Percentiles rank a stretch among this genome's conserved stretches.
phyloP scores from a whole-genome alignment of 2,888 invertebrate genomes.

The Cephus nigrinus region DNA sequence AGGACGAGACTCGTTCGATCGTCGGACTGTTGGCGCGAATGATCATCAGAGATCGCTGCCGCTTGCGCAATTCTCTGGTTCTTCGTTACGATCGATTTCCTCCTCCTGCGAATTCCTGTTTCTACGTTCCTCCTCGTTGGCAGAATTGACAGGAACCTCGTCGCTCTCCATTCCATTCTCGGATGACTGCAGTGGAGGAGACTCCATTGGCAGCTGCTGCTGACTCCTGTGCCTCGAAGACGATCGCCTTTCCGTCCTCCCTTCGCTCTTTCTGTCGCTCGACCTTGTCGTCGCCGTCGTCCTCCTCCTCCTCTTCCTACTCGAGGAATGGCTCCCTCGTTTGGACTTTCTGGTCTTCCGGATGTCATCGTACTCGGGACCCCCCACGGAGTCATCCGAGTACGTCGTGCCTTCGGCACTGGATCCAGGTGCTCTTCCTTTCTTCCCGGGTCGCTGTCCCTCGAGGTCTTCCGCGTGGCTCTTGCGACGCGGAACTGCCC shows the following conservation, averaged over 20 bases:
- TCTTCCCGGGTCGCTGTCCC: slow-evolving; percentile 27
- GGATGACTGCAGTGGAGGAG: slow-evolving; percentile 8
- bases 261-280: slow-evolving; percentile 19
- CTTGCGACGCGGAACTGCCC: slow-evolving; percentile 8
- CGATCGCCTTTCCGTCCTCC: slow-evolving; percentile 25
- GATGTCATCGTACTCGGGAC: background rate
- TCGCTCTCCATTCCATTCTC: slow-evolving; percentile 20
- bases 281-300: too few relatives aligned
- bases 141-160: background rate
- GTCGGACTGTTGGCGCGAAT: too few relatives aligned
- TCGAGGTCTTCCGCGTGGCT: slow-evolving; percentile 12
- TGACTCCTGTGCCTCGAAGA: slow-evolving; percentile 29
- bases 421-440: slow-evolving; percentile 15
- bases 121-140: too few relatives aligned
- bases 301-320: too few relatives aligned
- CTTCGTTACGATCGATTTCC: slow-evolving; percentile 10
- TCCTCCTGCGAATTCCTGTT: slow-evolving; percentile 21
- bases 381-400: slow-evolving; percentile 2
- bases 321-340: too few relatives aligned
- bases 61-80: slow-evolving; percentile 26
- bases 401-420: slow-evolving; percentile 21
- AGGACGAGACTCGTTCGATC: too few relatives aligned
- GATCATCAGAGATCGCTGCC: slow-evolving; percentile 21
- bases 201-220: slow-evolving; percentile 19
- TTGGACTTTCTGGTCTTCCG: background rate